Evolutionary conservation across 1,140 invertebrate genomes (phyloP).

Genomic region (Drosophila parabipectinata): DNA sequence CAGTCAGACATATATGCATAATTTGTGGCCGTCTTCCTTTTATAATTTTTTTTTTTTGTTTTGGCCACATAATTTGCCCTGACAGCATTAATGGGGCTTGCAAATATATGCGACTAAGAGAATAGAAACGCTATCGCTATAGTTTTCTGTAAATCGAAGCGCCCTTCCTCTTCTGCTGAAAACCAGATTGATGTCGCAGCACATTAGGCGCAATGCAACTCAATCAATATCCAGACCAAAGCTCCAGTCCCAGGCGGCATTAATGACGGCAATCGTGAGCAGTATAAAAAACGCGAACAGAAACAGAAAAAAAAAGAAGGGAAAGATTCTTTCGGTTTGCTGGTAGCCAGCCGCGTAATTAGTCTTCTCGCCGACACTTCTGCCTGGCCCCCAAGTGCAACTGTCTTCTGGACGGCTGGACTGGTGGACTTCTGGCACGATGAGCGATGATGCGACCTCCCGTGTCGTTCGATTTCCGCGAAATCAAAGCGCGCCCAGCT

Average conservation of each 20-base stretch:
- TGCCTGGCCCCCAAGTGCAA: slow-evolving; percentile 32
- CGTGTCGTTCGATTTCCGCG: slow-evolving; percentile 78
- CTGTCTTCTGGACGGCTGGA: slow-evolving; percentile 29
- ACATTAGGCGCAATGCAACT: slow-evolving; percentile 80
- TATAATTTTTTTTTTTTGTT: slow-evolving; percentile 1
- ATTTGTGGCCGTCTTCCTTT: slow-evolving; percentile 22
- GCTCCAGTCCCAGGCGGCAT: slow-evolving; percentile 59
- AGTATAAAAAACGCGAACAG: slow-evolving; percentile 9
- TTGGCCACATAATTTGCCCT: slow-evolving; percentile 34
- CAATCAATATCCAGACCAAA: slow-evolving; percentile 71
- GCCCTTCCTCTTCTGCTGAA: slow-evolving; percentile 2
- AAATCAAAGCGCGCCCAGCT: slow-evolving; percentile 78
- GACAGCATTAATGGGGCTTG: slow-evolving; percentile 52
- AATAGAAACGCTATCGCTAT: slow-evolving; percentile 42
- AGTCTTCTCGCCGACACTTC: slow-evolving; percentile 77
- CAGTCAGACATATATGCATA: slow-evolving; percentile 20
- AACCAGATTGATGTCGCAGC: slow-evolving; percentile 77
- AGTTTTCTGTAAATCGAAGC: slow-evolving; percentile 67
- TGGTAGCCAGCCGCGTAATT: slow-evolving; percentile 66
- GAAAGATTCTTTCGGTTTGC: slow-evolving; percentile 24
- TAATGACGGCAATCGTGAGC: slow-evolving; percentile 72
- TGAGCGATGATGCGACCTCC: slow-evolving; percentile 80
- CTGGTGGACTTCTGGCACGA: slow-evolving; percentile 43
- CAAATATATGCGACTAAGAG: slow-evolving; percentile 22
- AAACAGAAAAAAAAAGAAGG: slow-evolving; percentile 8